Conservation (phyloP, 2,113 vertebrate species). For the Corythornis vintsioides region DNA sequence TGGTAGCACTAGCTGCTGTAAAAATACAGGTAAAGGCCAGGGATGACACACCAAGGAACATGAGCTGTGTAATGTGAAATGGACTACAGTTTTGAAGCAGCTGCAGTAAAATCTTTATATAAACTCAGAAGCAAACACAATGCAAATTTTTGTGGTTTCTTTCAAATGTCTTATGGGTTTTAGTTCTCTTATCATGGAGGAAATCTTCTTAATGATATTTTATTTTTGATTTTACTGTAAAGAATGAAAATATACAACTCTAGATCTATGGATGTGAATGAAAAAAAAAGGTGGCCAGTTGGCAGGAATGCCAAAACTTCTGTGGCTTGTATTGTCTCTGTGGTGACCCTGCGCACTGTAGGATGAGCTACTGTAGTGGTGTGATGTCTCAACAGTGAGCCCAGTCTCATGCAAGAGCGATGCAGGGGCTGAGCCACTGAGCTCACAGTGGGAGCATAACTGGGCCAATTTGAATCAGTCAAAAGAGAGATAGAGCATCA, state of each 20-base stretch:
- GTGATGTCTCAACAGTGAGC: not conserved
- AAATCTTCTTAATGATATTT: conserved; percentile 39
- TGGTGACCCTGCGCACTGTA: conserved; percentile 27
- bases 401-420: not conserved
- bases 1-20: conserved; percentile 3
- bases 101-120: conserved; percentile 60
- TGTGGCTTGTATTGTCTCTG: conserved; percentile 42
- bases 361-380: not conserved
- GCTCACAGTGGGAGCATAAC: not conserved
- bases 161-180: conserved; percentile 29
- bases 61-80: conserved; percentile 24
- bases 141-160: conserved; percentile 63
- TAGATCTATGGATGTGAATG: not conserved
- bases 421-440: not conserved
- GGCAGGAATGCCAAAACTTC: conserved; percentile 41
- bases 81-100: conserved; percentile 58
- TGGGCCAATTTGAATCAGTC: not conserved
- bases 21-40: not conserved
- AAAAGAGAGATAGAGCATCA: not conserved
- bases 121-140: conserved; percentile 71
- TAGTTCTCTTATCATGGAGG: conserved; percentile 35
- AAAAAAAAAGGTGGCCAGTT: conserved; percentile 20
- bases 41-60: not conserved
- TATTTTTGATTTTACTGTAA: conserved; percentile 55
- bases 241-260: conserved; percentile 23